A percentile compares a stretch with the other conserved stretches of the same genome.
Evolutionary conservation across 2,888 invertebrate genomes (phyloP).

Genomic region (Salticus scenicus): DNA sequence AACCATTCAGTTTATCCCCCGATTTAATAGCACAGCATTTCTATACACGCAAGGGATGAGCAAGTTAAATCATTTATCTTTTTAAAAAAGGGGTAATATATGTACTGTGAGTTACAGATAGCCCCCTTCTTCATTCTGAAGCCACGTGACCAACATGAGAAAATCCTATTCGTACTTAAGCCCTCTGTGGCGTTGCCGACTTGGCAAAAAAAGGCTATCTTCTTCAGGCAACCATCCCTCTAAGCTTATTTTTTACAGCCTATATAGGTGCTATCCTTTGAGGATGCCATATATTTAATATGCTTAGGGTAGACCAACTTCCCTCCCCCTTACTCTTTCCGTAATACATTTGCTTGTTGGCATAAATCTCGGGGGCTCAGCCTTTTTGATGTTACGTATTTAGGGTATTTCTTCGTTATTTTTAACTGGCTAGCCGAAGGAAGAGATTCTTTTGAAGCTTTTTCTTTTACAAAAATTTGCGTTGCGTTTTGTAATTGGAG

Average conservation of each 20-base stretch:
- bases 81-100: neutral
- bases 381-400: constrained; percentile 51
- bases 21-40: constrained; percentile 2
- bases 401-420: constrained; percentile 62
- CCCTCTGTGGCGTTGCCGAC: constrained; percentile 51
- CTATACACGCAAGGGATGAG: neutral
- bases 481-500: constrained; percentile 57
- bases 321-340: neutral
- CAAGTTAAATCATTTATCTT: constrained; percentile 9
- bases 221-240: constrained; percentile 13
- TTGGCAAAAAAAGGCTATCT: constrained; percentile 46
- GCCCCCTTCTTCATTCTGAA: constrained; percentile 20
- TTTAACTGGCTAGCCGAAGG: constrained; percentile 52
- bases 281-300: constrained; percentile 47
- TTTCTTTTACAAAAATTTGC: constrained; percentile 59
- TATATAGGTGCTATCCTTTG: constrained; percentile 36
- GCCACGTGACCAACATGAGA: constrained; percentile 38
- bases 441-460: neutral
- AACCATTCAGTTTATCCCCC: neutral
- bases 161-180: constrained; percentile 55
- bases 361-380: constrained; percentile 41
- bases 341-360: constrained; percentile 43
- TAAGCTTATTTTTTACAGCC: constrained; percentile 42
- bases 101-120: constrained; percentile 22
- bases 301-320: constrained; percentile 34